These are phyloP conservation scores for Rostrhamus sociabilis DNA, from an alignment of 2,797 vertebrate genomes.

Conservation along the genomic window DNA sequence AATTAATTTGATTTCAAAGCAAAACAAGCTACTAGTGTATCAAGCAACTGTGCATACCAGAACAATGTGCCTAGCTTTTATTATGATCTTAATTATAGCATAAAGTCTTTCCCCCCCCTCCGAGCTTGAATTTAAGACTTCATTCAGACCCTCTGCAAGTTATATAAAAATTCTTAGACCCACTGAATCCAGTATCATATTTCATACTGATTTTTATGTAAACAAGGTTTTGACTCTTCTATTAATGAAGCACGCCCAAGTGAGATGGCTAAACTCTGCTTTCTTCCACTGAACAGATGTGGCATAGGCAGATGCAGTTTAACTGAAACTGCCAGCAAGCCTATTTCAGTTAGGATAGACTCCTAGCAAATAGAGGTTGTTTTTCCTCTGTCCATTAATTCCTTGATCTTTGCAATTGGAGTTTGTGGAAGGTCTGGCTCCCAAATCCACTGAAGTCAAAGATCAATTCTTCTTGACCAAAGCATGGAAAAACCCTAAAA, in stretches of 20 bases:
- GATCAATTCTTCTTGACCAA: neutral
- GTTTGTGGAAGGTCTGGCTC: neutral
- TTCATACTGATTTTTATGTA: neutral
- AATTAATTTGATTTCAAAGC: constrained; percentile 48
- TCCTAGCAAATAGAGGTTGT: neutral
- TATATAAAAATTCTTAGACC: neutral
- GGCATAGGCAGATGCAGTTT: neutral
- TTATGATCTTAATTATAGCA: neutral
- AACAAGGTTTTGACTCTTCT: neutral
- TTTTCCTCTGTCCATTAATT: neutral
- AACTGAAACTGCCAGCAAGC: neutral
- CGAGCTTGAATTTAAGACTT: neutral
- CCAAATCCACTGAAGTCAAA: neutral
- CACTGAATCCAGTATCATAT: neutral
- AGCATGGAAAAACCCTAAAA: neutral
- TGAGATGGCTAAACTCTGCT: neutral
- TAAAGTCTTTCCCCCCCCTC: neutral
- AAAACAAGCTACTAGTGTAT: neutral
- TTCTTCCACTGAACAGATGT: neutral
- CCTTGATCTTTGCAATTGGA: neutral
- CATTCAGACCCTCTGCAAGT: neutral
- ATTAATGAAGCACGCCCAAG: neutral
- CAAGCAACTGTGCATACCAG: neutral
- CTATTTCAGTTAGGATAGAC: neutral
- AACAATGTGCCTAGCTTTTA: neutral